Conservation (phyloP, 2,113 vertebrate genomes). For the Puma concolor region DNA sequence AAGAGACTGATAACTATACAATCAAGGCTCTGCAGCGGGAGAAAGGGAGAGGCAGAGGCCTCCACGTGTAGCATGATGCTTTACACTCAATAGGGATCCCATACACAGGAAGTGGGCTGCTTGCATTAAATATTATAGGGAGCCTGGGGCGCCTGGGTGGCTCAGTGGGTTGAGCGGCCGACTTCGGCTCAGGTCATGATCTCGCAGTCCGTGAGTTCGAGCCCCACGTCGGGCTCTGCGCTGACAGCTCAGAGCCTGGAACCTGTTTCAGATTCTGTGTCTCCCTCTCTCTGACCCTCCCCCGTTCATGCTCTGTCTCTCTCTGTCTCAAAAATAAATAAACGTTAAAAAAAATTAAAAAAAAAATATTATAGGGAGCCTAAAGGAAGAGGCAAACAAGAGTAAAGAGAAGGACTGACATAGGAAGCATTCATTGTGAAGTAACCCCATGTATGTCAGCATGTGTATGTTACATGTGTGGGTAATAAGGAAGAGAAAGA, state of each 20-base stretch:
- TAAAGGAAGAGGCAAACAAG: neutral
- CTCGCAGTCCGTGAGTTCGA: too few relatives aligned
- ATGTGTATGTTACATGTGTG: fast-evolving
- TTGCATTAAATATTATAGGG: neutral
- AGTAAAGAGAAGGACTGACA: neutral
- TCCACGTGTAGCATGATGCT: fast-evolving
- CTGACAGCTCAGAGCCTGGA: too few relatives aligned
- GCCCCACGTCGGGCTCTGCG: too few relatives aligned
- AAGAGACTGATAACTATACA: neutral
- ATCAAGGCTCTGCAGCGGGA: neutral
- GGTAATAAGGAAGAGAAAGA: neutral
- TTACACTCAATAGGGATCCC: neutral
- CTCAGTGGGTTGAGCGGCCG: too few relatives aligned
- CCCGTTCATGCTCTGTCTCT: too few relatives aligned
- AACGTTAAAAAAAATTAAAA: too few relatives aligned
- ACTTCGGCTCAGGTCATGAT: too few relatives aligned
- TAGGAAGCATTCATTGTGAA: neutral
- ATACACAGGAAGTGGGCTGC: neutral
- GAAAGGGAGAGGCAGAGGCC: neutral
- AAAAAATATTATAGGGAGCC: neutral
- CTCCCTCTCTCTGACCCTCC: too few relatives aligned
- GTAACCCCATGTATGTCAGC: neutral
- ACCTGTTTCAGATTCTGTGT: too few relatives aligned
- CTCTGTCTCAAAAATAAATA: too few relatives aligned
- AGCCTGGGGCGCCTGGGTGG: too few relatives aligned